Evolutionary conservation across 2,888 invertebrate genomes (phyloP).

Genomic region (Lamellibrachia columna): DNA sequence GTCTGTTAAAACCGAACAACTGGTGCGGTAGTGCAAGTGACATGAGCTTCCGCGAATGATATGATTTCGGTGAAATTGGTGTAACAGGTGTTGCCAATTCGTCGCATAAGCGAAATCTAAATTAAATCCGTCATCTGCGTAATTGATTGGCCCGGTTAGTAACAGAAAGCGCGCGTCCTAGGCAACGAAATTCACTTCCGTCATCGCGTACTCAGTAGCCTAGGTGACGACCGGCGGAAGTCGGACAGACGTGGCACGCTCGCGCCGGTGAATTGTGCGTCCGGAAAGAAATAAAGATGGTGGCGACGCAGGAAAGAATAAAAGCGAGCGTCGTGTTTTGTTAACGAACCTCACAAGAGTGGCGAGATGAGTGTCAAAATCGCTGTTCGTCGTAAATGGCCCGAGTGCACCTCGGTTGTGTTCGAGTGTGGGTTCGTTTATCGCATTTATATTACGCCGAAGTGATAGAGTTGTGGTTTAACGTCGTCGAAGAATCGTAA

Average conservation of each 20-base stretch:
- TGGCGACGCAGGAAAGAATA: neutral
- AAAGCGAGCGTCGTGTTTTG: neutral
- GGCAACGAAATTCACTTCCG: neutral
- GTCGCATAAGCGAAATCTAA: neutral
- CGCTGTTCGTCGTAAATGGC: neutral
- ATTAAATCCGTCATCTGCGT: neutral
- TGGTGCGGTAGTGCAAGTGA: neutral
- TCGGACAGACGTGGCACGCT: neutral
- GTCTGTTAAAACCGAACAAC: neutral
- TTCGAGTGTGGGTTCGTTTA: neutral
- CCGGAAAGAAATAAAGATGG: neutral
- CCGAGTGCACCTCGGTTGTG: neutral
- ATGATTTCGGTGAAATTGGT: neutral
- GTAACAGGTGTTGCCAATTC: neutral
- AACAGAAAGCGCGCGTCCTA: neutral
- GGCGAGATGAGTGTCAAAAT: neutral
- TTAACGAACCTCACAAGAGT: neutral
- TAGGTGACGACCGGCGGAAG: neutral
- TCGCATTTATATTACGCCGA: constrained; percentile 1
- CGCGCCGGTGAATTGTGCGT: neutral
- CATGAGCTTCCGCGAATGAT: neutral
- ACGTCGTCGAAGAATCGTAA: neutral
- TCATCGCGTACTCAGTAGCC: neutral
- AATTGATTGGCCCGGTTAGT: neutral
- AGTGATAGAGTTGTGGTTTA: neutral